These are phyloP conservation scores for Microcebus griseorufus DNA, from an alignment of 2,113 vertebrate species.

Conservation along the genomic window DNA sequence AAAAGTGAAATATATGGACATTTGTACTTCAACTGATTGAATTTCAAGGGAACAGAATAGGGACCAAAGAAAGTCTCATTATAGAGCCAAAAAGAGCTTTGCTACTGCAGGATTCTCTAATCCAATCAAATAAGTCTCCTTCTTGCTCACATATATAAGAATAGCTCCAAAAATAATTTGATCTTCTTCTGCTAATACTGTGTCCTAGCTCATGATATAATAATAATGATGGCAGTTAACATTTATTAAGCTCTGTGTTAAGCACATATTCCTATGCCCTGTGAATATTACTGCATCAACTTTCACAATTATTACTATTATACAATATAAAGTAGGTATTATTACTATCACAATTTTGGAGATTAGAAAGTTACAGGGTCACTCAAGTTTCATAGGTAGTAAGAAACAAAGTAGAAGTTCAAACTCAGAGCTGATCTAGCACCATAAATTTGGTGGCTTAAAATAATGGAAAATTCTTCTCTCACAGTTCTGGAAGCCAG, in stretches of 20 bases:
- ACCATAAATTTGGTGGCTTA: neutral
- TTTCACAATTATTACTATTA: neutral
- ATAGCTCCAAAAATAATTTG: neutral
- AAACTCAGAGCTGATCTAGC: neutral
- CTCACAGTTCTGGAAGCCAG: neutral
- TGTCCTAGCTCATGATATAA: neutral
- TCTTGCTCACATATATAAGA: neutral
- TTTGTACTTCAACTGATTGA: neutral
- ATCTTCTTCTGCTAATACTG: neutral
- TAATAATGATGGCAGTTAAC: neutral
- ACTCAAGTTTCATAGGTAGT: neutral
- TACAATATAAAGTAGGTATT: neutral
- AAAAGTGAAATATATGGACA: neutral
- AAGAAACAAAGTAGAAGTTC: neutral
- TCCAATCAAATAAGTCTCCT: neutral
- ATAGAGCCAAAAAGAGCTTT: neutral
- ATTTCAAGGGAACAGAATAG: neutral
- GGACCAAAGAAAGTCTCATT: neutral
- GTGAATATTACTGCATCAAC: neutral
- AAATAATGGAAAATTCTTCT: neutral
- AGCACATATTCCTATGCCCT: neutral
- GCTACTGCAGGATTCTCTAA: neutral
- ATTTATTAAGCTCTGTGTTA: neutral
- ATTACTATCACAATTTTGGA: neutral
- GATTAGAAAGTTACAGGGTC: neutral